phyloP scores from a whole-genome alignment of 2,888 invertebrate genomes.

The Lysandra coridon region DNA sequence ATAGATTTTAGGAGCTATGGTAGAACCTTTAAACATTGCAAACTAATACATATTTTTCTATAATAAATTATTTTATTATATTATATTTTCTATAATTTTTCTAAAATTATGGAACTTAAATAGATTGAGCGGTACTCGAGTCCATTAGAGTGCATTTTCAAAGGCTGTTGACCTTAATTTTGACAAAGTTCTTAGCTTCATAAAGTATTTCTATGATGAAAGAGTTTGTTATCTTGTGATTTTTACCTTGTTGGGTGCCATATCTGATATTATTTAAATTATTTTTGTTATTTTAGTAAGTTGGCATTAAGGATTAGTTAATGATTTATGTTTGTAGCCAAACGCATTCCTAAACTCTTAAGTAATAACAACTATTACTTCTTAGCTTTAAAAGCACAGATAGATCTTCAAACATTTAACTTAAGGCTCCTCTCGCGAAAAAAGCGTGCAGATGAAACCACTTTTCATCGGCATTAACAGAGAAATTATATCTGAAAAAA shows the following conservation, averaged over 20 bases:
- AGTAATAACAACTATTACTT: not conserved
- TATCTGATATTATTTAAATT: not conserved
- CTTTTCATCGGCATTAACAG: too few species aligned
- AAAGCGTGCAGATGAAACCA: too few species aligned
- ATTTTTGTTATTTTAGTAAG: not conserved
- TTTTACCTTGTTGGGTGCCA: constrained; percentile 5
- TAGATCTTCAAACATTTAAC: too few species aligned
- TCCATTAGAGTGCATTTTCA: not conserved
- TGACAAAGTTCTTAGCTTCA: not conserved
- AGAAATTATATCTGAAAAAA: too few species aligned
- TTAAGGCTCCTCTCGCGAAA: too few species aligned
- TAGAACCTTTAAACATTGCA: too few species aligned
- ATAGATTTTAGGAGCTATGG: too few species aligned
- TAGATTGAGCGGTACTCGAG: not conserved
- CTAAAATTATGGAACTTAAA: not conserved
- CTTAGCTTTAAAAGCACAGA: too few species aligned
- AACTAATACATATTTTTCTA: too few species aligned
- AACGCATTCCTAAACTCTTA: not conserved
- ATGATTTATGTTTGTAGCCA: not conserved
- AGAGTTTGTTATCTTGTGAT: constrained; percentile 24
- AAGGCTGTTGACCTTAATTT: constrained; percentile 27
- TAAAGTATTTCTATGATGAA: constrained; percentile 10
- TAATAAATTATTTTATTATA: too few species aligned
- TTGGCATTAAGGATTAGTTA: not conserved
- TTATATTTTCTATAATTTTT: too few species aligned